phyloP scores from a whole-genome alignment of 1,140 invertebrate genomes.

The Lineus longissimus region DNA sequence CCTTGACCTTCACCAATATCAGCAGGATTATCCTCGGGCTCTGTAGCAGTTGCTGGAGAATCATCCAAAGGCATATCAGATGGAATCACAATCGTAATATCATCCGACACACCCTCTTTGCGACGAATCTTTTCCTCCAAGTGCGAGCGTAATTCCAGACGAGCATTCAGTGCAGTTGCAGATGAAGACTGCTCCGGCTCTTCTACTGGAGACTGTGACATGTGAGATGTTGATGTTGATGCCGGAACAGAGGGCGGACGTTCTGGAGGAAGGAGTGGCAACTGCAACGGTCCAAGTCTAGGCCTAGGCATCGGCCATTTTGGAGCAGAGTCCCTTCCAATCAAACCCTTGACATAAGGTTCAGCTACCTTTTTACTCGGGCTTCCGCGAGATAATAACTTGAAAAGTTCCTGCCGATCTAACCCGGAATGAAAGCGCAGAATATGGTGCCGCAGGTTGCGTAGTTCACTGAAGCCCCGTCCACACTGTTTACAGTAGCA shows the following conservation, averaged over 20 bases:
- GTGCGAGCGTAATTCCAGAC: neutral
- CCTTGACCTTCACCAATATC: too few relatives aligned
- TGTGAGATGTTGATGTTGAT: neutral
- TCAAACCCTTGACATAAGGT: too few relatives aligned
- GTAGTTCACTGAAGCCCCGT: slow-evolving; percentile 54
- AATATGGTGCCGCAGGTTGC: slow-evolving; percentile 56
- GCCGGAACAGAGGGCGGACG: slow-evolving; percentile 34
- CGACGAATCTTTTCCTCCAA: slow-evolving; percentile 26
- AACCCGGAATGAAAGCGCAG: slow-evolving; percentile 47
- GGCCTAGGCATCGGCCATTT: too few relatives aligned
- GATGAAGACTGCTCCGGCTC: slow-evolving; percentile 10
- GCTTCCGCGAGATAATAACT: neutral
- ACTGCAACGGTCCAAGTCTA: slow-evolving; percentile 25
- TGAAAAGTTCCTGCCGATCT: neutral
- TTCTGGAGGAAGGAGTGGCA: slow-evolving; percentile 18
- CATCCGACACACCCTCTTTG: slow-evolving; percentile 34
- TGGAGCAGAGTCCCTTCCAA: neutral
- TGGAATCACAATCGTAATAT: slow-evolving; percentile 44
- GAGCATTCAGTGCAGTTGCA: neutral
- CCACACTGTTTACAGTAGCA: slow-evolving; percentile 67
- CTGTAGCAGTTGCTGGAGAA: too few relatives aligned
- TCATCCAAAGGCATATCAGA: slow-evolving; percentile 19
- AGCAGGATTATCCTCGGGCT: too few relatives aligned
- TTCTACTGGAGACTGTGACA: slow-evolving; percentile 7
- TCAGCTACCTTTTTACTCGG: neutral